Conservation (phyloP, 2,797 vertebrate genomes). For the Psittacula derbiana region DNA sequence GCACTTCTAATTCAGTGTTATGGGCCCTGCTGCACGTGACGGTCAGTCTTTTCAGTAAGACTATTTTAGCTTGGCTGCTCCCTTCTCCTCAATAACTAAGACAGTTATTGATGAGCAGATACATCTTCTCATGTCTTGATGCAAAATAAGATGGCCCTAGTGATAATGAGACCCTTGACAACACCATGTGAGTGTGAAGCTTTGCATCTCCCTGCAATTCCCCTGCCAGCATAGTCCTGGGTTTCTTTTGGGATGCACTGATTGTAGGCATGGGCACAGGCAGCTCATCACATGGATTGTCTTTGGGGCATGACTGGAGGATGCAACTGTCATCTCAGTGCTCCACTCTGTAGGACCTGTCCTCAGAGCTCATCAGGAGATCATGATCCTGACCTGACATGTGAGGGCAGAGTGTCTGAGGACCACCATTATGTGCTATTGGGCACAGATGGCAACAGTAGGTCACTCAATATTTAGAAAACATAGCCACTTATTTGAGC, state of each 20-base stretch:
- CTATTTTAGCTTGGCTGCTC: not conserved
- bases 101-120: not conserved
- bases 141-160: not conserved
- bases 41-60: not conserved
- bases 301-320: not conserved
- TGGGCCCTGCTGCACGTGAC: fast-evolving
- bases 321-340: not conserved
- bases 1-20: not conserved
- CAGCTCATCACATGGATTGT: not conserved
- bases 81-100: not conserved
- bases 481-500: not conserved
- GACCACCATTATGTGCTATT: not conserved
- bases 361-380: not conserved
- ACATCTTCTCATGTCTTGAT: not conserved
- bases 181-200: fast-evolving
- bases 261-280: not conserved
- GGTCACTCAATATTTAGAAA: not conserved
- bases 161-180: not conserved
- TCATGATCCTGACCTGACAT: no score
- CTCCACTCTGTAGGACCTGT: not conserved
- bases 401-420: not conserved
- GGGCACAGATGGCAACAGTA: not conserved
- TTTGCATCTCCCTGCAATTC: fast-evolving
- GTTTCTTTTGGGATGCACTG: not conserved
- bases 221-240: not conserved